phyloP scores from a whole-genome alignment of 2,888 invertebrate species.

The Orchesella flavescens region DNA sequence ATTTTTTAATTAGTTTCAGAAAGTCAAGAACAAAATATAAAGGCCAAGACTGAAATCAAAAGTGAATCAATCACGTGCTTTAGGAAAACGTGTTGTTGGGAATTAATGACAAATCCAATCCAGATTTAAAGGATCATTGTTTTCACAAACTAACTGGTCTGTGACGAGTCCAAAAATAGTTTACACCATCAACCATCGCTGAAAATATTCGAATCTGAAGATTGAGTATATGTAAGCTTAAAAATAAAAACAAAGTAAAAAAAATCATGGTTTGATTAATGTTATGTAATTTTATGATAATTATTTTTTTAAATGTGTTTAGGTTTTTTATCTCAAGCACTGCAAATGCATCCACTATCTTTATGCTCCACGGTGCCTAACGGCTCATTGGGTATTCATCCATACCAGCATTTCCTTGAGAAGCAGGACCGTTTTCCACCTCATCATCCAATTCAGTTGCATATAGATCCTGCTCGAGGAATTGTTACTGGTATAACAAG shows the following conservation, averaged over 20 bases:
- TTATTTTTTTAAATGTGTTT: neutral
- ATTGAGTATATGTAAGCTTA: conserved; percentile 30
- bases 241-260: neutral
- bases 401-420: conserved; percentile 55
- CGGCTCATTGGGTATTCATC: conserved; percentile 59
- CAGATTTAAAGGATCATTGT: too few species aligned
- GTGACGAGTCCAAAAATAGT: too few species aligned
- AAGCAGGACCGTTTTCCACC: conserved; percentile 49
- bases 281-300: neutral
- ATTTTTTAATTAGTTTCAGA: too few species aligned
- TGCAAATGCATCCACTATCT: conserved; percentile 60
- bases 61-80: too few species aligned
- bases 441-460: conserved; percentile 54
- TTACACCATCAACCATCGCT: too few species aligned
- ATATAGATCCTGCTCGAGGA: conserved; percentile 51
- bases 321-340: conserved; percentile 36
- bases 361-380: conserved; percentile 61
- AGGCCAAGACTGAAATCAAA: too few species aligned
- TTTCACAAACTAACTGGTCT: too few species aligned
- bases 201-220: too few species aligned
- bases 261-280: neutral
- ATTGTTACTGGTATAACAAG: conserved; percentile 51
- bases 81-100: too few species aligned
- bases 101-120: too few species aligned
- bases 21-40: too few species aligned